These are phyloP conservation scores for Drosophila nigricruria DNA, from an alignment of 2,888 invertebrate genomes.

Conservation along the genomic window DNA sequence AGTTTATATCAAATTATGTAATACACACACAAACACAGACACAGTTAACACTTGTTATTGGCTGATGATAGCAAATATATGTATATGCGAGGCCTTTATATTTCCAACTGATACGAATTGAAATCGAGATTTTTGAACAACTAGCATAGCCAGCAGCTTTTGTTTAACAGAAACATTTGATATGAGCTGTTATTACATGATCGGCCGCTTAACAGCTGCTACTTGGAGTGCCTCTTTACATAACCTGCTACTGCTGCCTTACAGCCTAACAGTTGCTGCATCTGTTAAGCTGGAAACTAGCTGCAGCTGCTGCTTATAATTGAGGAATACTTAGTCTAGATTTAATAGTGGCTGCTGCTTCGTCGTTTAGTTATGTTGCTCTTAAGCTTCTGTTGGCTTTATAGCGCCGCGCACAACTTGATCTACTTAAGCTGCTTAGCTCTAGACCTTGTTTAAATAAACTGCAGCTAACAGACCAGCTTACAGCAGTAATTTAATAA, in stretches of 20 bases:
- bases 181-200: not conserved
- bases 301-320: not conserved
- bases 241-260: no score
- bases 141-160: not conserved
- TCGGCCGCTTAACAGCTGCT: not conserved
- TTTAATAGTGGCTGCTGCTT: not conserved
- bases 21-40: conserved; percentile 15
- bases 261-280: not conserved
- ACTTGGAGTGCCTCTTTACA: not conserved
- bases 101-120: conserved; percentile 28
- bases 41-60: conserved; percentile 52
- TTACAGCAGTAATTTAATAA: not conserved
- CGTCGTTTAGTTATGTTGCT: not conserved
- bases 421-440: not conserved
- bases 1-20: conserved; percentile 49
- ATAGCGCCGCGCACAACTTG: no score
- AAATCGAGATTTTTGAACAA: not conserved
- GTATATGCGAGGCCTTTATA: conserved; percentile 31
- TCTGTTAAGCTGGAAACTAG: no score
- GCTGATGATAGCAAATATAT: conserved; percentile 45
- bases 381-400: not conserved
- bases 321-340: not conserved
- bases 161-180: not conserved
- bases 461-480: not conserved
- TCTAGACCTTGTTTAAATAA: not conserved